Base-by-base conservation (phyloP, 2,113 vertebrate genomes). In the Gallinago media region DNA sequence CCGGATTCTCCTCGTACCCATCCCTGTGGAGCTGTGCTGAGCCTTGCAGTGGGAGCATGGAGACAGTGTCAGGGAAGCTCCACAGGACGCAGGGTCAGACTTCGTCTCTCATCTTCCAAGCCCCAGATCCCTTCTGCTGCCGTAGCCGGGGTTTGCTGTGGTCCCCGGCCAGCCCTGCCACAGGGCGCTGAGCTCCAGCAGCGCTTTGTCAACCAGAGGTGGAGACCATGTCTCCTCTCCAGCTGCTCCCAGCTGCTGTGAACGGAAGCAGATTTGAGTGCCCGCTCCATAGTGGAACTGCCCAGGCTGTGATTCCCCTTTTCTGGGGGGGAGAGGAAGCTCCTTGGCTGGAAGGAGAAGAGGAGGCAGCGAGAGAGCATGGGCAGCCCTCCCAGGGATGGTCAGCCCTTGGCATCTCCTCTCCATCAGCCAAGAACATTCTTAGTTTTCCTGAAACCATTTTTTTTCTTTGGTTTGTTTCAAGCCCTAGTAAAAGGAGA, bases 371-470 rank as follows among this genome's bases (percentile, higher is more conserved):
- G 55, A 22, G 31, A 85, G 81, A 82, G 74, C 58, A 29, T 2
- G 32, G 73, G 71, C 80, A 87, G 78, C 81, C 93, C 93, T 96
- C 77, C 86, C 59, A 55, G 89, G 95, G 88, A 88, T 82, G 68
- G 89, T 52, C 61, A n/a, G 72, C 67, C 82, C 68, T 83, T 61
- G 75, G 81, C 89, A 61, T 52, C 90, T 85, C 84, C 87, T 59
- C 80, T 76, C 93, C 79, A 27, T 50, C 36, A 9, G 76, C 92
- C 91, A 55, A 77, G 91, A 88, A 66, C 59, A 12, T 88, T 65
- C 72, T 91, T 88, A 50, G 46, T 89, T 96, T 94, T 89, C 75
- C 86, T 83, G 55, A 88, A 92, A 80, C 50, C 83, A 16, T 74
- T 77, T 89, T 36, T 34, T 16, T 15, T 23, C 40, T 92, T 93